Percentiles rank a stretch among this genome's conserved stretches.
These are phyloP conservation scores for Bufo gargarizans DNA, from an alignment of 2,113 vertebrate genomes.

Conservation along the genomic window DNA sequence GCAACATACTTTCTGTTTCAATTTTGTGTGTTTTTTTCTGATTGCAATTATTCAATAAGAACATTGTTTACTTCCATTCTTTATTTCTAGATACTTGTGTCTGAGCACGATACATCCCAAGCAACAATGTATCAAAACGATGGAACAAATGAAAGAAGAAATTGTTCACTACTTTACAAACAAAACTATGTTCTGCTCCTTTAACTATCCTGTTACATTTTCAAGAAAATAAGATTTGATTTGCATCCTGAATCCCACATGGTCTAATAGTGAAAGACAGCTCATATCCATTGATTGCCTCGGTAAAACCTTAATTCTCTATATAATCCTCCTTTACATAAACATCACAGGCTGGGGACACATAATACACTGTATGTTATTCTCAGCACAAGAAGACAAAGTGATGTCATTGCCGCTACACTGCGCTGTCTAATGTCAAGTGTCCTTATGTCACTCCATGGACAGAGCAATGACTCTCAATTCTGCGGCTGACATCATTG, in stretches of 20 bases:
- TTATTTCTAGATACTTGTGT: no score
- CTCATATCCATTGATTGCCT: not conserved
- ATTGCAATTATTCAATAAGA: no score
- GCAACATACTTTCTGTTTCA: no score
- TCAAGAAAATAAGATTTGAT: not conserved
- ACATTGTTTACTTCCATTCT: no score
- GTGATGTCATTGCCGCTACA: no score
- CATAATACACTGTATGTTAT: not conserved
- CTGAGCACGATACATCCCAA: no score
- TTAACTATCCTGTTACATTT: not conserved
- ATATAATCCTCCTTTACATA: slow-evolving; percentile 1
- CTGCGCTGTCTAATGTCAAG: not conserved
- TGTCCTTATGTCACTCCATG: not conserved
- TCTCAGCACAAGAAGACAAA: not conserved
- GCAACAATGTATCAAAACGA: not conserved
- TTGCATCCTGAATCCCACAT: not conserved
- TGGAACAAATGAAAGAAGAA: not conserved
- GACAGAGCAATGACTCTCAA: not conserved
- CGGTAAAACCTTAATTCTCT: not conserved
- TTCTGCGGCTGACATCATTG: not conserved
- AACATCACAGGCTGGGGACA: not conserved
- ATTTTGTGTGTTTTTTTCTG: no score
- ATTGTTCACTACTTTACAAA: no score
- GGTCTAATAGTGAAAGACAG: not conserved
- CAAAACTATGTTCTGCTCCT: not conserved